Evolutionary conservation across 2,797 vertebrate species (phyloP).

Genomic region (Sebastes diaconus): DNA sequence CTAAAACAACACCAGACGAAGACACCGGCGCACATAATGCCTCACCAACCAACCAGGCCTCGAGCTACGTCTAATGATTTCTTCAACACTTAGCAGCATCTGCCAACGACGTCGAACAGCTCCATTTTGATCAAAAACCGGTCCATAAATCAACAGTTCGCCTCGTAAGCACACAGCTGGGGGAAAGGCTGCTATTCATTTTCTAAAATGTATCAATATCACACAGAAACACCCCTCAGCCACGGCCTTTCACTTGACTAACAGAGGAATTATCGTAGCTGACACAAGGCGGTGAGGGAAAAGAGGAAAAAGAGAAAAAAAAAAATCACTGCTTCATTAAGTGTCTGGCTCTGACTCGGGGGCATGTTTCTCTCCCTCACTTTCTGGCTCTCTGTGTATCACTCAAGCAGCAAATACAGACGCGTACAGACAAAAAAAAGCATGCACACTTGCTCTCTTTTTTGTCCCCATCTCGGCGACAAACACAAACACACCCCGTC

Average conservation of each 20-base stretch:
- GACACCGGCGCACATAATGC: constrained; percentile 33
- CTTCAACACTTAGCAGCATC: constrained; percentile 63
- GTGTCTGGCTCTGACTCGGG: constrained; percentile 52
- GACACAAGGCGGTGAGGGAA: constrained; percentile 37
- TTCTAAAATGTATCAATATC: constrained; percentile 69
- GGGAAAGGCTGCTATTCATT: constrained; percentile 57
- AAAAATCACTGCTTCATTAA: constrained; percentile 58
- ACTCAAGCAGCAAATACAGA: constrained; percentile 48
- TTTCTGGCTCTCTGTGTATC: constrained; percentile 40
- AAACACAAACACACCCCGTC: constrained; percentile 47
- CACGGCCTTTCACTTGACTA: constrained; percentile 53
- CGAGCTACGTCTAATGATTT: constrained; percentile 53
- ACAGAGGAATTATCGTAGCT: constrained; percentile 63
- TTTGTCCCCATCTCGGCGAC: constrained; percentile 29
- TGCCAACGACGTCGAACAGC: constrained; percentile 48
- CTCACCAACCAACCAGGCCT: constrained; percentile 31
- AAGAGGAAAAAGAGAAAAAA: neutral
- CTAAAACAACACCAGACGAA: constrained; percentile 27
- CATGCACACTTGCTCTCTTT: constrained; percentile 3
- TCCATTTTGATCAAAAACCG: constrained; percentile 48
- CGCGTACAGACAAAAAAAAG: constrained; percentile 20
- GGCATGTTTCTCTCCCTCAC: constrained; percentile 49
- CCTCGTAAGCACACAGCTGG: constrained; percentile 32
- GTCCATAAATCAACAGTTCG: constrained; percentile 60
- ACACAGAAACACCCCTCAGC: constrained; percentile 51